Base-by-base conservation (phyloP, 2,888 invertebrate species). In the Augiades crinisus region DNA sequence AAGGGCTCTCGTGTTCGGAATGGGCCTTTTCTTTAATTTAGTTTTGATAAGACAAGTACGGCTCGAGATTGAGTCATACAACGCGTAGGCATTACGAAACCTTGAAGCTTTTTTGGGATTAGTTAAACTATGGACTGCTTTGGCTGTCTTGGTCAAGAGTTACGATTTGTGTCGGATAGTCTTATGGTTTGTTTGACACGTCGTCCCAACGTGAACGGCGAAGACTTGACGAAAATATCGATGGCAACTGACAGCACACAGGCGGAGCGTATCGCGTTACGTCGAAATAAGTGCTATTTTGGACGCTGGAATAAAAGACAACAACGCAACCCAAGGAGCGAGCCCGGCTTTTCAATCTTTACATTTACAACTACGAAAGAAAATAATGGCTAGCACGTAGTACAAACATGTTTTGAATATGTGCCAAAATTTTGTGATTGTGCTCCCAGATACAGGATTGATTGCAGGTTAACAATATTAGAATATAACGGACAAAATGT, bases 181-280 rank as follows among this genome's bases (percentile, higher is more conserved):
- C 78, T 75, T 72, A 77, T 77, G 71, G 72, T 76, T 75, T 76
- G 74, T 78, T 78, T 75, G 76, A 77, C 73, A 68, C 67, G 68
- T 74, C 69, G 66, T 63, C 62, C 64, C 60, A 63, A 57, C 55
- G 52, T 63, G 60, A 61, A 60, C 62, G 59, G 58, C 67, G 68
- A 70, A 72, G 70, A 72, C 67, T 78, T 83, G 77, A 77, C 77
- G 74, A 81, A 85, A 85, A 84, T 83, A 82, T 84, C 77, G 80
- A 78, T 75, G 75, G 64, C 70, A 64, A 66, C 71, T 81, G 78
- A 76, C 78, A 78, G 68, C 57, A 63, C 72, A 81, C 74, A 76
- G 69, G 68, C 82, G 73, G 70, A 61, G 69, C 75, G 70, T 43
- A 50, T 86, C 78, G 60, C 47, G 68, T 84, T 84, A 78, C 83